Percentiles rank a stretch among this genome's conserved stretches.
Conservation (phyloP, 1,140 invertebrate species). For the Hermetia illucens region DNA sequence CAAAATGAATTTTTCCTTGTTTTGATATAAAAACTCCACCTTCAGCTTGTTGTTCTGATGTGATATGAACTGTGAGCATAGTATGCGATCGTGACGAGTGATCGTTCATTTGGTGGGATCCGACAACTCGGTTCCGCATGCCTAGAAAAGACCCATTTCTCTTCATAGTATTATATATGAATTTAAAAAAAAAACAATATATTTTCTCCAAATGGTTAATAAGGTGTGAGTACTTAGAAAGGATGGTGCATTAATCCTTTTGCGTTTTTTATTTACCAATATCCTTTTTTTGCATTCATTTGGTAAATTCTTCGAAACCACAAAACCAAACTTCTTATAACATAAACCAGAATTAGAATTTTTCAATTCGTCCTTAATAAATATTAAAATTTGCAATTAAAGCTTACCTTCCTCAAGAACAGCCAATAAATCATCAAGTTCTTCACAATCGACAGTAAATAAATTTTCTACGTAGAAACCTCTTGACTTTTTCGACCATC, state of each 20-base stretch:
- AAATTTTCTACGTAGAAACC: slow-evolving; percentile 94
- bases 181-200: no score
- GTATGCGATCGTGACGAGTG: slow-evolving; percentile 91
- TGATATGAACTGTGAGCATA: slow-evolving; percentile 75
- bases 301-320: no score
- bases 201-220: no score
- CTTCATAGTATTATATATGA: no score
- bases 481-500: slow-evolving; percentile 83
- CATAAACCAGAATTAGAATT: no score
- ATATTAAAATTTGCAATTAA: slow-evolving; percentile 3
- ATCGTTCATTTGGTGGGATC: slow-evolving; percentile 91
- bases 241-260: no score
- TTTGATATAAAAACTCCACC: slow-evolving; percentile 68
- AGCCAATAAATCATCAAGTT: slow-evolving; percentile 83
- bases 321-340: no score
- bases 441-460: slow-evolving; percentile 86
- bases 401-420: slow-evolving; percentile 82
- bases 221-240: no score
- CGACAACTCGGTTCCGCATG: slow-evolving; percentile 70
- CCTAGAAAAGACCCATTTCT: no score
- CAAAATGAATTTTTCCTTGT: slow-evolving; percentile 88
- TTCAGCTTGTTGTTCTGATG: slow-evolving; percentile 67
- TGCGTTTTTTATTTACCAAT: no score
- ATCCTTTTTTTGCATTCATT: no score
- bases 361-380: slow-evolving; percentile 3